These are phyloP conservation scores for Pediacus dermestoides DNA, from an alignment of 2,888 invertebrate species.

Conservation along the genomic window DNA sequence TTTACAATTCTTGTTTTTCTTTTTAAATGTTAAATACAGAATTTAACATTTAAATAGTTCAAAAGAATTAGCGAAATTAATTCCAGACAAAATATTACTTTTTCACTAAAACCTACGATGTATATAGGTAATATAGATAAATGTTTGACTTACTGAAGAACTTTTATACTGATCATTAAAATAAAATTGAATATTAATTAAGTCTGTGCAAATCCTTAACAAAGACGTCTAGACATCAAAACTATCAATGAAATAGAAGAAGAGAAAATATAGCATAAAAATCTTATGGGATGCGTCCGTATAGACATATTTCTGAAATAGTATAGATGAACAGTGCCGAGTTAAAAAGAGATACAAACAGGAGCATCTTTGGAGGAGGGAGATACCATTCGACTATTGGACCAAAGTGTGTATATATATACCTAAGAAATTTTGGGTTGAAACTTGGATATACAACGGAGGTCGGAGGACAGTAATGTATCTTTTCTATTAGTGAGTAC, in stretches of 20 bases:
- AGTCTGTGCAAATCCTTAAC: too few species aligned
- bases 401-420: conserved; percentile 25
- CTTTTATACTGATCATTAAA: too few species aligned
- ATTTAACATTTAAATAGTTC: too few species aligned
- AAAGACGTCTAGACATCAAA: conserved; percentile 19
- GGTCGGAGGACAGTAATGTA: conserved; percentile 28
- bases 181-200: too few species aligned
- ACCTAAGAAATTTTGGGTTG: conserved; percentile 32
- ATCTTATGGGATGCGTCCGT: conserved; percentile 20
- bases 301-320: not conserved
- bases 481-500: conserved; percentile 17
- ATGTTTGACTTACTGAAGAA: too few species aligned
- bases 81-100: too few species aligned
- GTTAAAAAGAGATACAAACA: conserved; percentile 19
- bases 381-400: conserved; percentile 26
- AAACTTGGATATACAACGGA: conserved; percentile 24
- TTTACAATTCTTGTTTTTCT: too few species aligned
- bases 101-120: too few species aligned
- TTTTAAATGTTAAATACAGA: too few species aligned
- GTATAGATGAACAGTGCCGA: not conserved
- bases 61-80: too few species aligned
- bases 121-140: too few species aligned
- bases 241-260: conserved; percentile 25
- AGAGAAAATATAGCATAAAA: conserved; percentile 14
- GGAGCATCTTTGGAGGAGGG: conserved; percentile 31